A percentile compares a stretch with the other conserved stretches of the same genome.
Conservation (phyloP, 2,797 vertebrate species). For the Micropoecilia bifurca region DNA sequence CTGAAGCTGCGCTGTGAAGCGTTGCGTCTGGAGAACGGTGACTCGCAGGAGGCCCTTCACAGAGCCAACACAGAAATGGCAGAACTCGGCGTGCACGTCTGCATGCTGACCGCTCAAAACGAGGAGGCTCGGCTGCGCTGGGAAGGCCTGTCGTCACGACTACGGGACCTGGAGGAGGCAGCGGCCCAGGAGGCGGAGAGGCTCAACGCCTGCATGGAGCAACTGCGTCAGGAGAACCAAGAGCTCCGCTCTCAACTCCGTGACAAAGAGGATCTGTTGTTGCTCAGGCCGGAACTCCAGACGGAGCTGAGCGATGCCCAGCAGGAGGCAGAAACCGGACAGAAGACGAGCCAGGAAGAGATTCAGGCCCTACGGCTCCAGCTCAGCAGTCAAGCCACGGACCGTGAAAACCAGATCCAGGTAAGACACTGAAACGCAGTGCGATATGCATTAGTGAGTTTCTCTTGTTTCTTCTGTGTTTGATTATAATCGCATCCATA, state of each 20-base stretch:
- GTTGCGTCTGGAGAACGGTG: constrained; percentile 81
- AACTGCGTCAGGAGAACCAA: constrained; percentile 82
- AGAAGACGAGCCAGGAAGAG: constrained; percentile 81
- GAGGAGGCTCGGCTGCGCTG: constrained; percentile 80
- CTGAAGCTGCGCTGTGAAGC: constrained; percentile 76
- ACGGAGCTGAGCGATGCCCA: constrained; percentile 67
- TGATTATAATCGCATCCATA: neutral
- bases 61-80: constrained; percentile 89
- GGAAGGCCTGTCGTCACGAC: constrained; percentile 70
- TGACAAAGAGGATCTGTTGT: constrained; percentile 57
- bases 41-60: constrained; percentile 87
- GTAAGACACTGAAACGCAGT: constrained; percentile 40
- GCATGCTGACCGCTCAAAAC: constrained; percentile 87
- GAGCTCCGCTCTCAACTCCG: constrained; percentile 78
- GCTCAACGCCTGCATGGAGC: constrained; percentile 73
- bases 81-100: constrained; percentile 89
- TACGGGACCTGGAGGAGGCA: constrained; percentile 77
- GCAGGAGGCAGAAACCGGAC: constrained; percentile 71
- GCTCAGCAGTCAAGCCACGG: constrained; percentile 84
- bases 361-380: constrained; percentile 84
- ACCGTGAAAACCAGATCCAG: constrained; percentile 81
- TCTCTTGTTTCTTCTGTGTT: neutral
- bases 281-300: constrained; percentile 38
- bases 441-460: no score
- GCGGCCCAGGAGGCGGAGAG: constrained; percentile 71